Conservation (phyloP, 1,140 invertebrate species). For the Brachystomella parvula region DNA sequence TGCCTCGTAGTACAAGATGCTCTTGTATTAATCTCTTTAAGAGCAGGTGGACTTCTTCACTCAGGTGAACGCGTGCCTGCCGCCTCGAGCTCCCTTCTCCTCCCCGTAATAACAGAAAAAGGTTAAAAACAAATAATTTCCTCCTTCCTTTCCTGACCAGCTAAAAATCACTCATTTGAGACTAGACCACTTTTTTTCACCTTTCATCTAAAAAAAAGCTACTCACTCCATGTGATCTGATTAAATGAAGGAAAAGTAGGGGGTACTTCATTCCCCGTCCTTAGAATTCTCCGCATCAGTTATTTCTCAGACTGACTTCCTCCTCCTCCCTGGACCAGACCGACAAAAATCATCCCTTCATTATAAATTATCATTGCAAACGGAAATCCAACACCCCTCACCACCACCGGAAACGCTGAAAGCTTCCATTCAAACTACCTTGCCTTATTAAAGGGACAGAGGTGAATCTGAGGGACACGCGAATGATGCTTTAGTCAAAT, state of each 20-base stretch:
- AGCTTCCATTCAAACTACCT: neutral
- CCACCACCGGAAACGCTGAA: neutral
- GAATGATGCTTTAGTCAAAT: too few species aligned
- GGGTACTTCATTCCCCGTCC: neutral
- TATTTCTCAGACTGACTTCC: too few species aligned
- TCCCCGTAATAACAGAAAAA: neutral
- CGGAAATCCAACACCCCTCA: neutral
- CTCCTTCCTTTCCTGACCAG: neutral
- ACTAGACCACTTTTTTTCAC: constrained; percentile 18
- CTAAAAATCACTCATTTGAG: constrained; percentile 24
- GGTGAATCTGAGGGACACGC: neutral
- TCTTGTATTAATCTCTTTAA: too few species aligned
- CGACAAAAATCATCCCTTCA: neutral
- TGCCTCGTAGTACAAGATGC: neutral
- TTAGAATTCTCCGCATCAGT: neutral
- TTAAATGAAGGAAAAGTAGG: neutral
- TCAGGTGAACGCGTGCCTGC: constrained; percentile 14
- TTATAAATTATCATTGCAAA: neutral
- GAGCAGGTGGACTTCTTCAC: neutral
- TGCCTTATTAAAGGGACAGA: neutral
- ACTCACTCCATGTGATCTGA: neutral
- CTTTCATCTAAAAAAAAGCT: too few species aligned
- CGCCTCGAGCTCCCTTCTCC: constrained; percentile 4
- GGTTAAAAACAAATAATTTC: neutral
- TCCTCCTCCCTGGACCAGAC: neutral